phyloP scores from a whole-genome alignment of 64 coral and sea anemone genomes.

The Dendrophyllia cribrosa region DNA sequence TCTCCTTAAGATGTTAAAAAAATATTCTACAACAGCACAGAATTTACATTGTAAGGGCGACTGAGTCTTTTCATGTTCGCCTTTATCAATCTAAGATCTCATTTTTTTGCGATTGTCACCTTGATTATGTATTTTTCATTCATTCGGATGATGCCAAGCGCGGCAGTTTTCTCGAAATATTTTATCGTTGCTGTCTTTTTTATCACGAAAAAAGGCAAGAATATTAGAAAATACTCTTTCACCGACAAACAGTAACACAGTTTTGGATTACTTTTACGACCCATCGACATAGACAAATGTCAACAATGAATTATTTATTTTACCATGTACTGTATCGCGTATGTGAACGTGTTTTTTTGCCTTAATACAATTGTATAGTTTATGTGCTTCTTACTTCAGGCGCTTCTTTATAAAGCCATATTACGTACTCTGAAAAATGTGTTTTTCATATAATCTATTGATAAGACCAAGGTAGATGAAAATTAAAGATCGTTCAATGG shows the following conservation, averaged over 20 bases:
- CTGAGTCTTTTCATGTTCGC: background rate
- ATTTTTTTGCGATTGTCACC: background rate
- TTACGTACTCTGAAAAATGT: background rate
- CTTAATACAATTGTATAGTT: background rate
- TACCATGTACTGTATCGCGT: slow-evolving; percentile 43
- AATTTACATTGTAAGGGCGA: background rate
- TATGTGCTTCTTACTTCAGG: background rate
- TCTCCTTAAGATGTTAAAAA: background rate
- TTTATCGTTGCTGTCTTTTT: background rate
- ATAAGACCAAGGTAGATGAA: background rate
- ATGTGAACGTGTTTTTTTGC: background rate
- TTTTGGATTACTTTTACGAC: slow-evolving; percentile 48
- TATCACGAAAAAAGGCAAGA: background rate
- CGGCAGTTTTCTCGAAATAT: background rate
- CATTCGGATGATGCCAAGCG: background rate
- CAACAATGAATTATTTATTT: slow-evolving; percentile 64
- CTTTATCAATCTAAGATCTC: background rate
- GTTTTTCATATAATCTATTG: background rate
- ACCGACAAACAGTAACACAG: slow-evolving; percentile 9
- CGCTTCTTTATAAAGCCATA: background rate
- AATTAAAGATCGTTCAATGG: background rate
- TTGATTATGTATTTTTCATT: background rate
- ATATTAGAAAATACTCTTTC: background rate
- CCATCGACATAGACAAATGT: slow-evolving; percentile 23
- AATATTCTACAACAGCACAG: background rate